These are phyloP conservation scores for Spisula solida DNA, from an alignment of 2,888 invertebrate species.

Conservation along the genomic window DNA sequence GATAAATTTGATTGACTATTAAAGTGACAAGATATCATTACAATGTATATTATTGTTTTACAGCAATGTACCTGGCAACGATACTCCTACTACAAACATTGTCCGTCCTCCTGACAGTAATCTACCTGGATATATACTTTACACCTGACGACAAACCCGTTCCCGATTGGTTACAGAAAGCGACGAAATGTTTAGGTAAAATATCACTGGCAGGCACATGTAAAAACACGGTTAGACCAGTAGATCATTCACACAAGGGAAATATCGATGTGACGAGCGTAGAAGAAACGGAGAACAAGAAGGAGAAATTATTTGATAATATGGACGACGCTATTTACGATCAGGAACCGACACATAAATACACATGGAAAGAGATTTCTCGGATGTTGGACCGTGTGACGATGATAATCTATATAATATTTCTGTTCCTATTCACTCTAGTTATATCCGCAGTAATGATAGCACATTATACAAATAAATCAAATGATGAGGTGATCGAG, in stretches of 20 bases:
- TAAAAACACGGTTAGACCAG: neutral
- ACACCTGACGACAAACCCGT: constrained; percentile 32
- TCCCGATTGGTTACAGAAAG: constrained; percentile 33
- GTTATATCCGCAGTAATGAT: neutral
- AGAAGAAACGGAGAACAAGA: neutral
- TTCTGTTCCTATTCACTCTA: neutral
- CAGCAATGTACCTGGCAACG: constrained; percentile 35
- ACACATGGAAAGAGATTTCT: constrained; percentile 21
- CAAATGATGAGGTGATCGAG: too few relatives aligned
- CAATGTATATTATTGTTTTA: neutral
- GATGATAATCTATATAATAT: neutral
- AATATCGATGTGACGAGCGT: neutral
- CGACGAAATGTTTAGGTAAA: constrained; percentile 6
- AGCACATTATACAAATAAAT: neutral
- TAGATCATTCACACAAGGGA: neutral
- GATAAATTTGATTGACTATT: too few relatives aligned
- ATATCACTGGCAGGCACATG: too few relatives aligned
- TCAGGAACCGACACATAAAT: neutral
- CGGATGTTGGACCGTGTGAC: neutral
- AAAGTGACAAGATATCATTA: too few relatives aligned
- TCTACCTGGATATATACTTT: constrained; percentile 33
- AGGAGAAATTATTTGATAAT: neutral
- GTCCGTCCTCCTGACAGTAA: constrained; percentile 31
- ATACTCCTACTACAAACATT: constrained; percentile 30
- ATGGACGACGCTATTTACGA: too few relatives aligned